phyloP scores from a whole-genome alignment of 2,113 vertebrate species.

The Clarias batrachus region DNA sequence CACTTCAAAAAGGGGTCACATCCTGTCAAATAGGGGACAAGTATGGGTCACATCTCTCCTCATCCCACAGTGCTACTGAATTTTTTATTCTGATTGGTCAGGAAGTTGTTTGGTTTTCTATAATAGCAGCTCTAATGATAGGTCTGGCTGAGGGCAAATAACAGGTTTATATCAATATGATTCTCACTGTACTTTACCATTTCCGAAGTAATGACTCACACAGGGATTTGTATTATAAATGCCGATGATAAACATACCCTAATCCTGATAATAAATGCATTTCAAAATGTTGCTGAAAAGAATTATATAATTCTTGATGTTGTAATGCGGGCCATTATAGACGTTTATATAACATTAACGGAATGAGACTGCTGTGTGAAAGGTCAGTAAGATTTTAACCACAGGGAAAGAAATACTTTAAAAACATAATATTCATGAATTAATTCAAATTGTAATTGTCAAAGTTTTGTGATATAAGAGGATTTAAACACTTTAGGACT shows the following conservation, averaged over 20 bases:
- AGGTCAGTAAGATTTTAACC: background rate
- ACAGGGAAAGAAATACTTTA: background rate
- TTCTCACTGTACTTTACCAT: no score
- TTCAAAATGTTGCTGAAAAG: no score
- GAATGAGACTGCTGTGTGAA: no score
- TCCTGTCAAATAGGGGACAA: no score
- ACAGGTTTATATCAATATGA: background rate
- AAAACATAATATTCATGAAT: background rate
- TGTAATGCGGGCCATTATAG: no score
- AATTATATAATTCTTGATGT: no score
- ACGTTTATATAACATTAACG: no score
- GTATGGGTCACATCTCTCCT: background rate
- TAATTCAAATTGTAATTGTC: background rate
- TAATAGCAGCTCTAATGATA: background rate
- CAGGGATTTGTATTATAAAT: no score
- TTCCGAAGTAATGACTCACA: no score
- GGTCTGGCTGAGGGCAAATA: background rate
- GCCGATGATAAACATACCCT: no score
- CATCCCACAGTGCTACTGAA: background rate
- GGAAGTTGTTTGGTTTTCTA: background rate
- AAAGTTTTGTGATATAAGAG: background rate
- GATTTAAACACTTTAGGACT: background rate
- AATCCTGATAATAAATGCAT: no score
- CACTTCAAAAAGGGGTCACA: background rate
- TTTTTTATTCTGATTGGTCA: background rate